Conservation (phyloP, 2,797 vertebrate species). For the Pterois miles region DNA sequence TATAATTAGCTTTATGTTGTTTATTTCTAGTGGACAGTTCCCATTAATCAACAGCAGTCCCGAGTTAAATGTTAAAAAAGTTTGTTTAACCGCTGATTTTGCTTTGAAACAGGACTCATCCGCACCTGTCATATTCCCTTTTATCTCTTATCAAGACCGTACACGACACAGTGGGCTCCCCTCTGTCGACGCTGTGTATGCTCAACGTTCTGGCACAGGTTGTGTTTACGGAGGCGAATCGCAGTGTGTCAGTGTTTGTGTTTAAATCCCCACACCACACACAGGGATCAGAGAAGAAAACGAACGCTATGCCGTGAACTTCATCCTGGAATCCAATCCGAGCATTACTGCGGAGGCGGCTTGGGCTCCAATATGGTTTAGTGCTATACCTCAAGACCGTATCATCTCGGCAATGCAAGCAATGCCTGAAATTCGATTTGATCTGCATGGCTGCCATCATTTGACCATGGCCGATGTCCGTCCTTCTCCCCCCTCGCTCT, state of each 20-base stretch:
- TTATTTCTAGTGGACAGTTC: constrained; percentile 11
- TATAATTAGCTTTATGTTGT: constrained; percentile 16
- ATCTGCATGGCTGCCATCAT: constrained; percentile 74
- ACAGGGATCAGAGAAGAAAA: constrained; percentile 68
- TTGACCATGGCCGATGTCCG: constrained; percentile 70
- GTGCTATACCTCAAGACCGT: constrained; percentile 49
- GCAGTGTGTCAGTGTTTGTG: constrained; percentile 62
- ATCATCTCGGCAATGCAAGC: constrained; percentile 58
- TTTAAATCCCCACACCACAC: constrained; percentile 66
- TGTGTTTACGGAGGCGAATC: constrained; percentile 65
- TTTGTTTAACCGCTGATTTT: not conserved
- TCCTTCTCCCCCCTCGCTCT: constrained; percentile 40
- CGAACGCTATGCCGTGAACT: constrained; percentile 32
- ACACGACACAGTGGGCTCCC: constrained; percentile 19
- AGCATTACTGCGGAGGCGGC: constrained; percentile 56
- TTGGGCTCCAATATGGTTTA: constrained; percentile 60
- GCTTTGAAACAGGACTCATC: constrained; percentile 1
- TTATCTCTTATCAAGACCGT: constrained; percentile 27
- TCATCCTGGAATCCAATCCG: constrained; percentile 65
- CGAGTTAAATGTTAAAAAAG: constrained; percentile 1
- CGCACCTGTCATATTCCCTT: constrained; percentile 19
- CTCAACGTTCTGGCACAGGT: constrained; percentile 54
- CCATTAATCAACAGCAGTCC: constrained; percentile 12
- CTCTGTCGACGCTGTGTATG: constrained; percentile 32
- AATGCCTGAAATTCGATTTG: constrained; percentile 71